Conservation (phyloP, 1,140 invertebrate genomes). For the Scaptodrosophila lebanonensis region DNA sequence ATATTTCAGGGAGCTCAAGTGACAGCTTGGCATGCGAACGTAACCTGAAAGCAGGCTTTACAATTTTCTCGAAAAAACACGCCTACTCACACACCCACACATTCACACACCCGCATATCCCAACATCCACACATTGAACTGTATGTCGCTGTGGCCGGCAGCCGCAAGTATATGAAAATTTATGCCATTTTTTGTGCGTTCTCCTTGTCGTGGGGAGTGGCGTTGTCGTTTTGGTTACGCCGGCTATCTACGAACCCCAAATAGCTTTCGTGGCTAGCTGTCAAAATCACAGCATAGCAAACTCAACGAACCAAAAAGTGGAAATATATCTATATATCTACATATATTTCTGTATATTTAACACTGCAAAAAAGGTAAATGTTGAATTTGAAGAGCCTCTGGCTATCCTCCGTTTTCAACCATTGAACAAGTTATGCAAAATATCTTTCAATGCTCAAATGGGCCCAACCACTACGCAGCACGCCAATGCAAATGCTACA, state of each 20-base stretch:
- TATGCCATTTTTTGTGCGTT: too few species aligned
- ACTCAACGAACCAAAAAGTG: slow-evolving; percentile 68
- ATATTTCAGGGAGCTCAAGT: too few species aligned
- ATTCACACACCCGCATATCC: too few species aligned
- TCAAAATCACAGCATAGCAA: slow-evolving; percentile 69
- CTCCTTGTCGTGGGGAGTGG: too few species aligned
- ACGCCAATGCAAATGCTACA: slow-evolving; percentile 69
- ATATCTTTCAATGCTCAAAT: slow-evolving; percentile 44
- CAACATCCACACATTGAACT: too few species aligned
- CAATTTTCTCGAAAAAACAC: too few species aligned
- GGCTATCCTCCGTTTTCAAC: too few species aligned
- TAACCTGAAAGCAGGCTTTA: too few species aligned
- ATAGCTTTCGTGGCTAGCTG: slow-evolving; percentile 45
- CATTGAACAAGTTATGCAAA: slow-evolving; percentile 59
- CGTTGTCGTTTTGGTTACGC: slow-evolving; percentile 30
- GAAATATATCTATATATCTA: slow-evolving; percentile 42
- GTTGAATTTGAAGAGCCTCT: neutral
- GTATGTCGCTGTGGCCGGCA: too few species aligned
- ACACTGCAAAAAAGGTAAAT: slow-evolving; percentile 7
- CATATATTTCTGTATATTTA: slow-evolving; percentile 27
- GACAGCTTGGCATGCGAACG: too few species aligned
- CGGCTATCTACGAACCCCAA: neutral
- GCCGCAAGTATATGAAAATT: too few species aligned
- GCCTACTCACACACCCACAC: too few species aligned
- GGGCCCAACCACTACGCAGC: slow-evolving; percentile 52